These are phyloP conservation scores for Hermetia illucens DNA, from an alignment of 1,140 invertebrate species.

Conservation along the genomic window DNA sequence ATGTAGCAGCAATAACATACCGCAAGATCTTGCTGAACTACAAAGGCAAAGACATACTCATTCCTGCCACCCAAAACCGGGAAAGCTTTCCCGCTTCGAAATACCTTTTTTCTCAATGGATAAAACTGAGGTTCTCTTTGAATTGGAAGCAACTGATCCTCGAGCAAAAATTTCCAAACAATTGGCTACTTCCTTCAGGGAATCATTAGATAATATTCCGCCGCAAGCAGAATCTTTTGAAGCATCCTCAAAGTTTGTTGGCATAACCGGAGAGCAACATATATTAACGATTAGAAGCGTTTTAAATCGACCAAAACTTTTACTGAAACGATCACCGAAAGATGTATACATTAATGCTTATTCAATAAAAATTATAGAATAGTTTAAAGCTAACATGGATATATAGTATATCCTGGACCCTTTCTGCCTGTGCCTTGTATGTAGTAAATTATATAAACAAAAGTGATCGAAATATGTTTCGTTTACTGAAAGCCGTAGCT, in stretches of 20 bases:
- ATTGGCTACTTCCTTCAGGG: not conserved
- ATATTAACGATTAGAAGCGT: not conserved
- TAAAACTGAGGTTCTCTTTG: not conserved
- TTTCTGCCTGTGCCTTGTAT: not conserved
- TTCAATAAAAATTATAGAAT: slow-evolving; percentile 2
- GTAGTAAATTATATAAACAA: slow-evolving; percentile 1
- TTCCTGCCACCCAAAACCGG: not conserved
- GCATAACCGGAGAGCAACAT: not conserved
- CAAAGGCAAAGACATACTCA: slow-evolving; percentile 3
- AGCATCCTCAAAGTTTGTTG: not conserved
- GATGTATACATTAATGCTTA: slow-evolving; percentile 2
- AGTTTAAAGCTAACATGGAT: slow-evolving; percentile 2
- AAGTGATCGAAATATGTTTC: not conserved
- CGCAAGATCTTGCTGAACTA: not conserved
- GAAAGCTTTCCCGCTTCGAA: not conserved
- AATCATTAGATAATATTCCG: not conserved
- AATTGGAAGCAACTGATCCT: not conserved
- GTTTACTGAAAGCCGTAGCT: no score
- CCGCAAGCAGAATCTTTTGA: no score
- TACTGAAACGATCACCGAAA: not conserved
- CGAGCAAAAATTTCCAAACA: not conserved
- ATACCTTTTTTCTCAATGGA: not conserved
- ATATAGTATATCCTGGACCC: slow-evolving; percentile 1
- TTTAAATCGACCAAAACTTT: not conserved
- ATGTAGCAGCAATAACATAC: slow-evolving; percentile 3